A percentile compares a stretch with the other conserved stretches of the same genome.
Conservation (phyloP, 2,113 vertebrate genomes). For the Myrmophylax atrothorax region DNA sequence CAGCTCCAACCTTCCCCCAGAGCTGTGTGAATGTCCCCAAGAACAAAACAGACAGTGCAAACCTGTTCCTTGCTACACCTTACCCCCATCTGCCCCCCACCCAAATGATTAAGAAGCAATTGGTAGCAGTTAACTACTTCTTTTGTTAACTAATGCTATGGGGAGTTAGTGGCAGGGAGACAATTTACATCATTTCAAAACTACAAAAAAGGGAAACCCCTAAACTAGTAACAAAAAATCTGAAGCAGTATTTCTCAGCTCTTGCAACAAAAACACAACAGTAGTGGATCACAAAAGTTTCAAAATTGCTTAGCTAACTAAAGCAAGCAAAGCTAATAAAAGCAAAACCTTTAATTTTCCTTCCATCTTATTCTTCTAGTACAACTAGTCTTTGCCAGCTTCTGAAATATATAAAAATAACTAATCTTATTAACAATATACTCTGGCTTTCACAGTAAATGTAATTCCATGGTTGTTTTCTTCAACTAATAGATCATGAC, state of each 20-base stretch:
- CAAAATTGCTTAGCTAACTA: background rate
- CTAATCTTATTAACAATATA: background rate
- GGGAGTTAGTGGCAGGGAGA: too few relatives aligned
- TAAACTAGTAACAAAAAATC: background rate
- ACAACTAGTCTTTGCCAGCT: background rate
- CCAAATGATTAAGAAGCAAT: too few relatives aligned
- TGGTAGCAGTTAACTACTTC: too few relatives aligned
- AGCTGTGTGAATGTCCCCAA: too few relatives aligned
- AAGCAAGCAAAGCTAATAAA: background rate
- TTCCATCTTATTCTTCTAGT: background rate
- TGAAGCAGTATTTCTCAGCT: background rate
- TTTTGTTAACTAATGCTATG: too few relatives aligned
- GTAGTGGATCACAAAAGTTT: background rate
- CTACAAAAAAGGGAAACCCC: background rate
- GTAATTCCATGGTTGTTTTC: background rate
- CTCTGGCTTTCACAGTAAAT: background rate
- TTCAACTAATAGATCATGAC: background rate
- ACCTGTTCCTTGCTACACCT: too few relatives aligned
- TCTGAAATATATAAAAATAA: background rate
- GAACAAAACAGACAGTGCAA: too few relatives aligned
- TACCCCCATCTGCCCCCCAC: too few relatives aligned
- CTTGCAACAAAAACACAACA: background rate
- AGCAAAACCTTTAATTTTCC: rapidly evolving
- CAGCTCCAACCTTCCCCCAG: too few relatives aligned
- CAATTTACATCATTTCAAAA: too few relatives aligned